Conservation (phyloP, 2,888 invertebrate genomes). For the Thyatira batis region DNA sequence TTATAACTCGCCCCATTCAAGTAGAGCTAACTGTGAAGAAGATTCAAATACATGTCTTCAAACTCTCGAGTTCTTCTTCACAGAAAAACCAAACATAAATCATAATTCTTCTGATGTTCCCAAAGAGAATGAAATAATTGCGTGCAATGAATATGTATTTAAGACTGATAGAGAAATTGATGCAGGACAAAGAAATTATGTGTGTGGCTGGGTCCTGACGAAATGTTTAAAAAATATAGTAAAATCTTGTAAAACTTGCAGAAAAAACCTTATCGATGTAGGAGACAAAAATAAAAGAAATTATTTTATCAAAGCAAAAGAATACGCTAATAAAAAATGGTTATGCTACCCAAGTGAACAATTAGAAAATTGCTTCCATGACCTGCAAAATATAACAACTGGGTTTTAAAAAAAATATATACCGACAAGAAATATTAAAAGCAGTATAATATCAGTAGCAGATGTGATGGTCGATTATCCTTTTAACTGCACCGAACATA, state of each 20-base stretch:
- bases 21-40: constrained; percentile 22
- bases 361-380: background rate
- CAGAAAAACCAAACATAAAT: constrained; percentile 3
- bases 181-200: constrained; percentile 23
- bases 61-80: constrained; percentile 11
- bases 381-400: background rate
- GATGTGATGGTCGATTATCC: background rate
- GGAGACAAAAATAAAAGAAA: background rate
- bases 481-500: background rate
- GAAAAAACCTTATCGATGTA: constrained; percentile 5
- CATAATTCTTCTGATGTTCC: constrained; percentile 1
- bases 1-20: constrained; percentile 20
- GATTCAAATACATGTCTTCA: constrained; percentile 16
- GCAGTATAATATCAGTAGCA: background rate
- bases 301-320: background rate
- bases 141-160: background rate
- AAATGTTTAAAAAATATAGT: constrained; percentile 18
- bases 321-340: background rate
- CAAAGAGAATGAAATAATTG: constrained; percentile 2
- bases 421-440: background rate
- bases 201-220: constrained; percentile 25
- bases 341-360: background rate
- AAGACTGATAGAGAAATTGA: no score
- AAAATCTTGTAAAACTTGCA: constrained; percentile 9
- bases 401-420: background rate